A percentile compares a stretch with the other conserved stretches of the same genome.
These are phyloP conservation scores for Rallus limicola DNA, from an alignment of 2,113 vertebrate species.

Conservation along the genomic window DNA sequence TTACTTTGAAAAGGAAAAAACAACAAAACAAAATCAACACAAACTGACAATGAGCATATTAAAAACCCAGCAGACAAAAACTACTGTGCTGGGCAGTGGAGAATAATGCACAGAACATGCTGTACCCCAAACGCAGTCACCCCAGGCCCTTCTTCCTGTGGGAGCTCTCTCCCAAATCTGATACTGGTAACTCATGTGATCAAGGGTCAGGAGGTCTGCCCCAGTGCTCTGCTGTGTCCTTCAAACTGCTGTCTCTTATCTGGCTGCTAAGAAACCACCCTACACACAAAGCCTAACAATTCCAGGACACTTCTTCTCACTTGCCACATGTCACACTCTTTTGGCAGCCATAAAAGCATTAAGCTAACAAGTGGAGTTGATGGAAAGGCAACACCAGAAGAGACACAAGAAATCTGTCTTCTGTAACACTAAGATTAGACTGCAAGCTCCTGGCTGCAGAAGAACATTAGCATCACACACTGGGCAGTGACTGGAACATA, in stretches of 20 bases:
- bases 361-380: conserved; percentile 8
- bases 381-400: background rate
- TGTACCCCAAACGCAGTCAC: background rate
- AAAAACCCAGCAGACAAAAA: background rate
- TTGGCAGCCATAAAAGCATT: conserved; percentile 2
- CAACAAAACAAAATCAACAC: background rate
- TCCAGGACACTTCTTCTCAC: background rate
- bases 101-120: accelerated
- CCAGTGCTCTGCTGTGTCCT: background rate
- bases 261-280: conserved; percentile 38
- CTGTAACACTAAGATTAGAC: background rate
- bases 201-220: background rate
- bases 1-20: background rate
- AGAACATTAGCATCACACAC: background rate
- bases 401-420: background rate
- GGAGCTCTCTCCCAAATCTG: background rate
- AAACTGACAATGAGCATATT: background rate
- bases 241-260: conserved; percentile 11
- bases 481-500: background rate
- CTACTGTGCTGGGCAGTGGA: background rate
- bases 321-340: background rate
- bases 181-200: background rate
- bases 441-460: background rate
- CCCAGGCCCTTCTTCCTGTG: background rate
- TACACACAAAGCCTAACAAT: background rate